These are phyloP conservation scores for Glossophaga mutica DNA, from an alignment of 2,797 vertebrate genomes.

Conservation along the genomic window DNA sequence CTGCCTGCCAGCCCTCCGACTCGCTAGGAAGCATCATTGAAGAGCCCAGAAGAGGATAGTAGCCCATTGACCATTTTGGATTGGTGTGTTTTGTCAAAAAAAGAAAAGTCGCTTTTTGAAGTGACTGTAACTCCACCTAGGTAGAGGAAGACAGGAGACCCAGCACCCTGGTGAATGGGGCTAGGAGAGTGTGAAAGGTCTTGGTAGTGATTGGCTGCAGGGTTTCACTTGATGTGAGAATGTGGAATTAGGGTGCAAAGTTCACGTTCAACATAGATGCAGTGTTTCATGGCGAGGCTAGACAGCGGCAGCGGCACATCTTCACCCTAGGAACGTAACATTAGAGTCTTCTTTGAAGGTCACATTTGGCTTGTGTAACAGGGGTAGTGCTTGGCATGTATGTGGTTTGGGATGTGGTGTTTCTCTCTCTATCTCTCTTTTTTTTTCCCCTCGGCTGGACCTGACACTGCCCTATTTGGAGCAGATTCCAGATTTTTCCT, in stretches of 20 bases:
- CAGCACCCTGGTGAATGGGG: not conserved
- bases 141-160: not conserved
- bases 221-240: not conserved
- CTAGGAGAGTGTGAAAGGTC: not conserved
- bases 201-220: not conserved
- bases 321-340: not conserved
- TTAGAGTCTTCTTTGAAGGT: not conserved
- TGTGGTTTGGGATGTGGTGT: not conserved
- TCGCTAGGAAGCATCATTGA: not conserved
- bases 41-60: not conserved
- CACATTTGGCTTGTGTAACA: not conserved
- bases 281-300: not conserved
- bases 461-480: not conserved
- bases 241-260: not conserved
- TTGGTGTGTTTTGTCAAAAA: not conserved
- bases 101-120: not conserved
- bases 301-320: not conserved
- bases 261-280: not conserved
- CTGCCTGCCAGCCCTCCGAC: constrained; percentile 36
- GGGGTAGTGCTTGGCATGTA: not conserved
- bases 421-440: not conserved
- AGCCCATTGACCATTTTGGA: not conserved
- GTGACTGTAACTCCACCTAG: not conserved
- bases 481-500: not conserved
- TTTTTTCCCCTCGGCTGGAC: not conserved